Conservation (phyloP, 2,113 vertebrate species). For the Clarias gariepinus region DNA sequence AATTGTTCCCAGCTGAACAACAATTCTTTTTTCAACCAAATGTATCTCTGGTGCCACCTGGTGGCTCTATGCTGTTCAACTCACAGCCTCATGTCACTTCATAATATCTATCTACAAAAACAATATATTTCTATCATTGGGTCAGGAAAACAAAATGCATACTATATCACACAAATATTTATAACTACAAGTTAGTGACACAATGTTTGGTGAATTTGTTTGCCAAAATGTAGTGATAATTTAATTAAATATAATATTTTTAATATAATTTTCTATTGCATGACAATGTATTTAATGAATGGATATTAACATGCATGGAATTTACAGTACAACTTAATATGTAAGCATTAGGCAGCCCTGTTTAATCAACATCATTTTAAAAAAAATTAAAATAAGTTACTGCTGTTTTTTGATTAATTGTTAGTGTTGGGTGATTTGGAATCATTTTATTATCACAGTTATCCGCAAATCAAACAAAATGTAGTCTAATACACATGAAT, state of each 20-base stretch:
- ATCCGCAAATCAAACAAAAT: not conserved
- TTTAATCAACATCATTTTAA: not conserved
- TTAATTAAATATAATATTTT: not conserved
- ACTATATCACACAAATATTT: not conserved
- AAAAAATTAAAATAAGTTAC: not conserved
- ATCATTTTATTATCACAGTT: not conserved
- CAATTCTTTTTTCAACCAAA: not conserved
- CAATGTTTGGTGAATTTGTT: not conserved
- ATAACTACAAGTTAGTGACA: not conserved
- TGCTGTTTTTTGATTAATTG: not conserved
- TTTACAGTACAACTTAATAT: not conserved
- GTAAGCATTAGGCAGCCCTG: not conserved
- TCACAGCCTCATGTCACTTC: not conserved
- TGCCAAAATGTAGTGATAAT: not conserved
- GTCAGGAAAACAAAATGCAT: not conserved
- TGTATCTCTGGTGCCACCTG: slow-evolving; percentile 4
- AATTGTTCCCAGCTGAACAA: not conserved
- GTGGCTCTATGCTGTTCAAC: not conserved
- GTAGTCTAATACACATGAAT: not conserved
- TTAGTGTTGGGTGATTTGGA: not conserved
- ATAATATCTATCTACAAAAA: not conserved
- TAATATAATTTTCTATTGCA: not conserved
- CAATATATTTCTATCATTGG: not conserved
- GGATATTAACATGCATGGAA: not conserved
- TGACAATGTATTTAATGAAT: not conserved